Evolutionary conservation across 2,113 vertebrate genomes (phyloP).

Genomic region (Hemiprocne comata): DNA sequence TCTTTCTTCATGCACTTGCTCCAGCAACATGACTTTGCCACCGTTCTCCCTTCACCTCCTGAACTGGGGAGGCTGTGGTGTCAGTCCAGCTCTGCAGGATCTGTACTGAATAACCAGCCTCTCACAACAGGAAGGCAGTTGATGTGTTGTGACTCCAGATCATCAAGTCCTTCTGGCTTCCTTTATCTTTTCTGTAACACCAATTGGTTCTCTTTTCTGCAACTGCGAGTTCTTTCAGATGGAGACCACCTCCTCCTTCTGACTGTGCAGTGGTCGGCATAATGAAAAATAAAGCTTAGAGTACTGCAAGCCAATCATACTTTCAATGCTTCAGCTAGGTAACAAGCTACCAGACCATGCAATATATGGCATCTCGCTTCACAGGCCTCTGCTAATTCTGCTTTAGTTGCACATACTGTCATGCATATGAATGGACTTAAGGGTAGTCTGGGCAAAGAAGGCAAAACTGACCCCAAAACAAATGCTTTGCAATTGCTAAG

Average conservation of each 20-base stretch:
- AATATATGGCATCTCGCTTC: not conserved
- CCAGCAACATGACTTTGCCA: not conserved
- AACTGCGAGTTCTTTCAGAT: rapidly evolving
- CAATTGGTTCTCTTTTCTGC: not conserved
- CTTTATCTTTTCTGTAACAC: not conserved
- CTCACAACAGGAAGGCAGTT: not conserved
- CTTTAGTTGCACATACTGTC: not conserved
- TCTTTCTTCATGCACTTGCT: not conserved
- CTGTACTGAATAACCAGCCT: not conserved
- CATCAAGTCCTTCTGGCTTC: not conserved
- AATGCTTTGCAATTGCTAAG: not conserved
- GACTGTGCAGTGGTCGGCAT: not conserved
- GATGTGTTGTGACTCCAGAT: not conserved
- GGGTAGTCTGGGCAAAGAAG: not conserved
- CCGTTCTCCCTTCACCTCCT: rapidly evolving
- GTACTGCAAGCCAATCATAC: not conserved
- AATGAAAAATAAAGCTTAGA: not conserved
- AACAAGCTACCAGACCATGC: not conserved
- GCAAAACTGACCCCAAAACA: not conserved
- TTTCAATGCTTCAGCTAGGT: not conserved
- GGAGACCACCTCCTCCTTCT: not conserved
- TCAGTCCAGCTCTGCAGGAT: not conserved
- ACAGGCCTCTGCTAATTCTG: not conserved
- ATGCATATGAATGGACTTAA: not conserved
- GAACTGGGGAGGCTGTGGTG: not conserved